These are phyloP conservation scores for Podarcis siculus DNA, from an alignment of 2,797 vertebrate genomes.

Conservation along the genomic window DNA sequence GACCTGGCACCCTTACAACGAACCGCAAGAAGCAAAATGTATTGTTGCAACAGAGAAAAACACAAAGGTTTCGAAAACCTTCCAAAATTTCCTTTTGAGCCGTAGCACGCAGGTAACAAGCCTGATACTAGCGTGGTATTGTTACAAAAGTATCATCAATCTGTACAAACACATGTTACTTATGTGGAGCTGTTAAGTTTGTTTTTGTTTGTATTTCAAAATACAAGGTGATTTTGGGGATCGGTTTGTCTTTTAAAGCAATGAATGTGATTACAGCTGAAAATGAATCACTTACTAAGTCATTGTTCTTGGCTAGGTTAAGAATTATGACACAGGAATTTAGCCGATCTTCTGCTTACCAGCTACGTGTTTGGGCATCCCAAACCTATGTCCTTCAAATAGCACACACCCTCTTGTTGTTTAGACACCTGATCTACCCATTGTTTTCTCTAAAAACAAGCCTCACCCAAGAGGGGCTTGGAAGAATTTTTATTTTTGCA, in stretches of 20 bases:
- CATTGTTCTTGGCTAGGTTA: constrained; percentile 67
- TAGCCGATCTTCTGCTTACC: constrained; percentile 73
- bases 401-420: constrained; percentile 74
- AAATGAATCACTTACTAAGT: constrained; percentile 73
- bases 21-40: neutral
- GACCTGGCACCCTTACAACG: neutral
- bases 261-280: constrained; percentile 58
- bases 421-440: constrained; percentile 69
- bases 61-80: neutral
- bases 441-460: constrained; percentile 71
- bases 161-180: neutral
- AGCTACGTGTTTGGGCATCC: constrained; percentile 77
- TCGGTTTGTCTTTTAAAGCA: constrained; percentile 58
- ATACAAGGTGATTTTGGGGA: constrained; percentile 34
- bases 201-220: constrained; percentile 30
- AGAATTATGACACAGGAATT: constrained; percentile 76
- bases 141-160: neutral
- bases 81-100: constrained; percentile 23
- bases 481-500: neutral
- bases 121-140: neutral
- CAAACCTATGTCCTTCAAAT: constrained; percentile 60
- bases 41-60: neutral
- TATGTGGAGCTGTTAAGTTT: constrained; percentile 11
- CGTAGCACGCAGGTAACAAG: neutral
- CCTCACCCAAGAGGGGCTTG: constrained; percentile 43